These are phyloP conservation scores for Drosophila kurseongensis DNA, from an alignment of 1,140 invertebrate species.

Conservation along the genomic window DNA sequence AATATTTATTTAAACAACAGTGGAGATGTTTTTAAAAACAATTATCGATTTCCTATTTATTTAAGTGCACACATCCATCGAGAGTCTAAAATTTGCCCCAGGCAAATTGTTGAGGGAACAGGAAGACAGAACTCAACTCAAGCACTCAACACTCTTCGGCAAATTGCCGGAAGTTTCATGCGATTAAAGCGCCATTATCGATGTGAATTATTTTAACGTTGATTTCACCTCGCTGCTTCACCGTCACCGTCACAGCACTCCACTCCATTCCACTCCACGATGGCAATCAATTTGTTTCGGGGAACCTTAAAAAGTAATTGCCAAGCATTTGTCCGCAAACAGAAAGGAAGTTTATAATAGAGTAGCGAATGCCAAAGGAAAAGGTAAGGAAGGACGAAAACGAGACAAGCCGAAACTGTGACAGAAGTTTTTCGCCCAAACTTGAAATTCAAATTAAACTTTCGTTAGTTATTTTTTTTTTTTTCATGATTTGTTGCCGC, in stretches of 20 bases:
- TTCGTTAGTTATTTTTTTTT: constrained; percentile 61
- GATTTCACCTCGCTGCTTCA: constrained; percentile 35
- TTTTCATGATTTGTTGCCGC: constrained; percentile 61
- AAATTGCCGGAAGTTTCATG: constrained; percentile 81
- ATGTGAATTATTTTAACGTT: constrained; percentile 79
- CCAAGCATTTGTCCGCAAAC: constrained; percentile 68
- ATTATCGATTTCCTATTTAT: not conserved
- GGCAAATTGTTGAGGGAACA: constrained; percentile 60
- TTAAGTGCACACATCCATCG: constrained; percentile 1
- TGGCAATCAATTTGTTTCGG: constrained; percentile 74
- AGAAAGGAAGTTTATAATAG: constrained; percentile 46
- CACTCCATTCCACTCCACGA: constrained; percentile 8
- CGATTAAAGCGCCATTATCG: constrained; percentile 81
- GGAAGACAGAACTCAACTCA: constrained; percentile 31
- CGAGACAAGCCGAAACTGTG: constrained; percentile 26
- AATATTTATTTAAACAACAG: no score
- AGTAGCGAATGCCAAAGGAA: constrained; percentile 31
- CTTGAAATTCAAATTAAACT: constrained; percentile 82
- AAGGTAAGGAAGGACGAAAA: constrained; percentile 12
- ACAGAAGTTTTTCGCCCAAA: constrained; percentile 60
- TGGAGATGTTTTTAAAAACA: no score
- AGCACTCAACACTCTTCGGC: constrained; percentile 70
- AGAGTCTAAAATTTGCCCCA: constrained; percentile 35
- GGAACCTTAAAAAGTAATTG: constrained; percentile 75
- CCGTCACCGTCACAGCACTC: constrained; percentile 8